A percentile compares a stretch with the other conserved stretches of the same genome.
phyloP scores from a whole-genome alignment of 2,797 vertebrate genomes.

The Chromis chromis region DNA sequence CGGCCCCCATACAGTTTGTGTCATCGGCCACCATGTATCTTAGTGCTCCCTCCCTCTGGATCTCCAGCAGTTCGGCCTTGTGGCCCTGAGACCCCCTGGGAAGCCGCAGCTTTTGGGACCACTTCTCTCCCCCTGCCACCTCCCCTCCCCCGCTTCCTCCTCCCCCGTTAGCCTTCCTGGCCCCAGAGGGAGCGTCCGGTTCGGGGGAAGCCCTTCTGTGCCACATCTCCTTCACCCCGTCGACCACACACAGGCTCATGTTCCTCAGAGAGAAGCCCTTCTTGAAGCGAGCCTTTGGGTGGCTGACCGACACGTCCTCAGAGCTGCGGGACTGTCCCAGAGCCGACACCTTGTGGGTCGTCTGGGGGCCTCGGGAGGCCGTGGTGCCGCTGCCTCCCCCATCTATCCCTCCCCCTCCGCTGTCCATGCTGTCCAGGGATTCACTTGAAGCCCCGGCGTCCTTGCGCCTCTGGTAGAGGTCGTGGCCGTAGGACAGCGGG shows the following conservation, averaged over 20 bases:
- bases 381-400: slow-evolving; percentile 71
- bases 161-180: slow-evolving; percentile 81
- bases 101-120: slow-evolving; percentile 91
- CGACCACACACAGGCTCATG: slow-evolving; percentile 97
- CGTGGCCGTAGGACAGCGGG: slow-evolving; percentile 88
- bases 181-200: slow-evolving; percentile 74
- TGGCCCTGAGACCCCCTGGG: slow-evolving; percentile 87
- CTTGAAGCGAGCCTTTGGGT: slow-evolving; percentile 91
- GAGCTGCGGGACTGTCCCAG: slow-evolving; percentile 95
- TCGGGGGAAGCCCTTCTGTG: slow-evolving; percentile 92
- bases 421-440: slow-evolving; percentile 92
- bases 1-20: slow-evolving; percentile 90
- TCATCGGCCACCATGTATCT: slow-evolving; percentile 97
- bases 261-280: slow-evolving; percentile 97
- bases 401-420: slow-evolving; percentile 77
- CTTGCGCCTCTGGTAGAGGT: slow-evolving; percentile 84
- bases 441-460: slow-evolving; percentile 89
- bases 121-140: slow-evolving; percentile 86
- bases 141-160: slow-evolving; percentile 78
- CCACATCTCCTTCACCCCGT: slow-evolving; percentile 97
- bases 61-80: slow-evolving; percentile 92
- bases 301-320: slow-evolving; percentile 90
- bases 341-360: slow-evolving; percentile 85
- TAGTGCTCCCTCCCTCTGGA: slow-evolving; percentile 94
- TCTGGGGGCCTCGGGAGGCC: slow-evolving; percentile 78